Conservation (phyloP, 2,113 vertebrate genomes). For the Coturnix japonica region DNA sequence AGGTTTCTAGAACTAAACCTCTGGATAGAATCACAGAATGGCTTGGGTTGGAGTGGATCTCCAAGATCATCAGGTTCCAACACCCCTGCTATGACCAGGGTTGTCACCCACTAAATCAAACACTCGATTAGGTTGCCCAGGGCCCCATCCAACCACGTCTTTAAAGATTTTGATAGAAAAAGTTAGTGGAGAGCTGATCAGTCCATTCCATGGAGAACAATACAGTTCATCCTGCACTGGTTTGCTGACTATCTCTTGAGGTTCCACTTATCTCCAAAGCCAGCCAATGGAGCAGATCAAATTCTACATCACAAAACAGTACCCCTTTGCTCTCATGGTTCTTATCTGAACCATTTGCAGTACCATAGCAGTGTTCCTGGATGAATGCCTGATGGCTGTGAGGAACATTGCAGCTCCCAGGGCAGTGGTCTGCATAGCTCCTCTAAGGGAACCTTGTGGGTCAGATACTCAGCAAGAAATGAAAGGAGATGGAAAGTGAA, state of each 20-base stretch:
- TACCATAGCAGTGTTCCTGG: neutral
- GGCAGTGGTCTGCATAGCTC: neutral
- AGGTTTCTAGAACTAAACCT: neutral
- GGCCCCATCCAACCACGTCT: neutral
- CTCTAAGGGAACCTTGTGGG: neutral
- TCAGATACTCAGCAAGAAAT: neutral
- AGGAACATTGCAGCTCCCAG: neutral
- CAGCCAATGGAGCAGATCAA: neutral
- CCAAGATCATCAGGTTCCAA: neutral
- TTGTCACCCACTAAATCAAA: too few species aligned
- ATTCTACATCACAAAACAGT: neutral
- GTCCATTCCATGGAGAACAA: neutral
- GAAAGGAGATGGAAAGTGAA: neutral
- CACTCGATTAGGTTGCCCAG: neutral
- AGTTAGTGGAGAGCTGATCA: neutral
- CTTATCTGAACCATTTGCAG: neutral
- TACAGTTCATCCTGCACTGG: neutral
- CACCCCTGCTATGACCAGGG: too few species aligned
- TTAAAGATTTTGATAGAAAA: neutral
- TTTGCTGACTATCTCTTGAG: neutral
- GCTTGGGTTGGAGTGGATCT: too few species aligned
- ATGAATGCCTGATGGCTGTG: neutral
- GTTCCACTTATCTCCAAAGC: neutral
- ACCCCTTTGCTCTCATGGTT: rapidly evolving
- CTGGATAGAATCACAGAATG: too few species aligned